Base-by-base conservation (phyloP, 2,888 invertebrate genomes). In the Lepidocyrtoides sp. region DNA sequence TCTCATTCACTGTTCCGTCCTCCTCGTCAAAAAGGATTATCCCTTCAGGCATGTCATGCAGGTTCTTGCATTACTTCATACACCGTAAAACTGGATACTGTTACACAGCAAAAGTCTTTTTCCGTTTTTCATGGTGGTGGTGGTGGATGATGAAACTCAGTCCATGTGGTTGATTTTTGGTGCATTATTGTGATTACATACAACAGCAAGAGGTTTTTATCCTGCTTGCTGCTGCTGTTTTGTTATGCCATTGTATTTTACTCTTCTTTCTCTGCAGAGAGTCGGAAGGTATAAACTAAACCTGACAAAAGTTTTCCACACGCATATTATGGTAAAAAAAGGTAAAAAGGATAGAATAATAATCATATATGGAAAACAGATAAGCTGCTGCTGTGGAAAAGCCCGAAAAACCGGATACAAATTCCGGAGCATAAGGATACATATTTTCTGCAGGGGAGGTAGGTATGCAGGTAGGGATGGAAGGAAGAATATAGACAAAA, bases 21-120 rank as follows among this genome's bases (percentile, higher is more conserved):
- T 60, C 26, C 23, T 60, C 60, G 60, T 60, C 60, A 60, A 60
- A 60, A 60, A 60, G 60, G 60, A 60, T 60, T 60, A 60, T 60
- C 60, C 60, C 60, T 60, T 60, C 60, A 60, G 60, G 60, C 60
- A 23, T 60, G 60, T 60, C 60, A 60, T 23, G 60, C 26, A 60
- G 60, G 26, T 26, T 23, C 60, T 60, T 60, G 60, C 60, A 2
- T 23, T 60, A 26, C 60, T 26, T 60, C 60, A 26, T 60, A 4
- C 26, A 26, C 7, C 17, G n/a, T n/a, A 20, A 54, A 12, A 51
- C 17, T 57, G 60, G 60, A 60, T 60, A 60, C 60, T 2, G 60
- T 60, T 60, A 60, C 60, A 26, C 60, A 12, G 17, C 51, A 51
- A 4, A 48, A 10, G 17, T 14, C 44, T 36, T 5, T 54, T 54